Base-by-base conservation (phyloP, 2,888 invertebrate genomes). In the Ormyrus thymus region DNA sequence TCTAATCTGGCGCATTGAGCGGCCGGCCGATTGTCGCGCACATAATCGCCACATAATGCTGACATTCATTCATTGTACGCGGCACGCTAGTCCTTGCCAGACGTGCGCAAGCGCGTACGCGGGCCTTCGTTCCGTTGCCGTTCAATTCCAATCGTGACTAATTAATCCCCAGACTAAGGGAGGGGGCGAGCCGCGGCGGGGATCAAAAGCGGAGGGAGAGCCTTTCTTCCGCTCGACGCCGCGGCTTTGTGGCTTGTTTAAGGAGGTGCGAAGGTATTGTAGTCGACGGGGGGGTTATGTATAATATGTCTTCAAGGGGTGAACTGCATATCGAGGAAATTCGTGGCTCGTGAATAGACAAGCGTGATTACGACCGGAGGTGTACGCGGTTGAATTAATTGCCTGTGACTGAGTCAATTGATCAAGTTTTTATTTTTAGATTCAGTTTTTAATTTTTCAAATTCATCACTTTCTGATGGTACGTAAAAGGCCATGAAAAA, bases 21-120 rank as follows among this genome's bases (percentile, higher is more conserved):
- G 50, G 59, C 71, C 15, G 45, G 10, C 11, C 74, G 80, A 88
- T 88, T 88, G 87, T 88, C 85, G 85, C 29, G 50, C 84, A 84
- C 84, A 86, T 87, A 88, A 88, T 88, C 87, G 85, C 85, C 70
- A 53, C 66, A 86, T 87, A 87, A 88, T 87, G 86, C 87, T 84
- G 83, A 85, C 85, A 87, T 86, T 87, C 85, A 87, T 84, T 83
- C 66, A 83, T 81, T 79, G 76, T 72, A 10, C 78, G 80, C 81
- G 81, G 81, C 84, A 84, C 83, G 76, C 81, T 87, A 88, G 87
- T 86, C 87, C 84, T 84, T 84, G 80, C 85, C 83, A 85, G 85
- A 85, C 85, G 88, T 88, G 89, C 89, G 85, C 84, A 84, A 76
- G 82, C 86, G 86, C 86, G 87, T 86, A 82, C 84, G 82, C 9